These are phyloP conservation scores for Rhagonycha fulva DNA, from an alignment of 2,888 invertebrate species.

Conservation along the genomic window DNA sequence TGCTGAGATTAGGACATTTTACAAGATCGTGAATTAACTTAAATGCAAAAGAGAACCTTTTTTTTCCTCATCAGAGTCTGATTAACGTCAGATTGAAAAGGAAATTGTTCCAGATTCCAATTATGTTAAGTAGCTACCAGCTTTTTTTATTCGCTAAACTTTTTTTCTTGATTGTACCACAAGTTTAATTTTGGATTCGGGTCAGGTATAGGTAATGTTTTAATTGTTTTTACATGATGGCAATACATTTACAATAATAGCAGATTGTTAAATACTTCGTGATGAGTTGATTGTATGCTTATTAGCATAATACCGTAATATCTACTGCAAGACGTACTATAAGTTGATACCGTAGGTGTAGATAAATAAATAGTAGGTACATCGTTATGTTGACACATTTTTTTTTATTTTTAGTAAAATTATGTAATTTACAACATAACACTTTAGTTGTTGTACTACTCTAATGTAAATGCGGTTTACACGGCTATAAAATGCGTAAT, in stretches of 20 bases:
- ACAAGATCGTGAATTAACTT: not conserved
- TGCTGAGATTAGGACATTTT: not conserved
- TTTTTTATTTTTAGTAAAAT: not conserved
- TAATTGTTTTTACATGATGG: not conserved
- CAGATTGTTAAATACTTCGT: not conserved
- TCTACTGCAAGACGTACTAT: not conserved
- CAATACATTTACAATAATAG: not conserved
- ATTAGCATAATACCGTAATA: not conserved
- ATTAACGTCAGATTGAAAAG: not conserved
- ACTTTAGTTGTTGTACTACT: not conserved
- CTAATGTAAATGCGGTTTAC: not conserved
- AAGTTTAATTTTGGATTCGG: not conserved
- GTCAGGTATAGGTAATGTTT: not conserved
- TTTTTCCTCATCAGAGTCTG: not conserved
- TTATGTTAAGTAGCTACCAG: not conserved
- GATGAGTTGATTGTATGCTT: not conserved
- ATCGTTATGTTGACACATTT: not conserved
- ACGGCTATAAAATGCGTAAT: not conserved
- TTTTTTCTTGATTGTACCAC: not conserved
- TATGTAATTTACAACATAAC: not conserved
- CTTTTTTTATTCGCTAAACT: not conserved
- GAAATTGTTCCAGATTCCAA: not conserved
- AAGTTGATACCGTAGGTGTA: not conserved
- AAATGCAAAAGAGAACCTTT: not conserved
- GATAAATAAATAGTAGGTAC: not conserved